phyloP scores from a whole-genome alignment of 2,113 vertebrate species.

The Caretta caretta region DNA sequence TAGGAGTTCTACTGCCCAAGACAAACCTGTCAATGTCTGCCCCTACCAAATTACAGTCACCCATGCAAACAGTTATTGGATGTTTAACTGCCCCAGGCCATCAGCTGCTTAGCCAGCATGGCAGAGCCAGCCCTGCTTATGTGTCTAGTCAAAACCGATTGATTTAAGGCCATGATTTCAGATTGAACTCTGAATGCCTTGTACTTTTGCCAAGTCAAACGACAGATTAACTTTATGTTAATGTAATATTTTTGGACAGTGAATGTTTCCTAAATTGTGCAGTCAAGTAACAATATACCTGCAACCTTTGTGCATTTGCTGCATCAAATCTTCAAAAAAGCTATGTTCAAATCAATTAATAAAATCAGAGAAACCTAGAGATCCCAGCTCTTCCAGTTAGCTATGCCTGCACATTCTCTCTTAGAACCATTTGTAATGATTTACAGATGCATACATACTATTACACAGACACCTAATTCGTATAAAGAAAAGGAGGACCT shows the following conservation, averaged over 20 bases:
- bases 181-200: background rate
- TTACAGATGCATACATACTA: background rate
- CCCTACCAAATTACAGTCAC: background rate
- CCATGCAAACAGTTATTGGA: rapidly evolving
- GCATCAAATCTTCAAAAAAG: background rate
- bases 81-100: background rate
- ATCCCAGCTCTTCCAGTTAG: background rate
- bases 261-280: background rate
- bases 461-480: background rate
- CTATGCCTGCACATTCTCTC: background rate
- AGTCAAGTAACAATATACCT: background rate
- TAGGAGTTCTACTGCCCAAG: background rate
- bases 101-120: background rate
- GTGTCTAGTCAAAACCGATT: background rate
- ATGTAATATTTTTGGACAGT: background rate
- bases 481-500: background rate
- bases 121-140: background rate
- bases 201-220: background rate
- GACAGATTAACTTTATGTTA: background rate
- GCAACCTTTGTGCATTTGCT: background rate
- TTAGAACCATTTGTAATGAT: background rate
- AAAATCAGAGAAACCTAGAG: rapidly evolving
- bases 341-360: background rate
- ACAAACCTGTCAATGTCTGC: background rate
- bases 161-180: background rate